Evolutionary conservation across 2,113 vertebrate genomes (phyloP).

Genomic region (Myotis davidii): DNA sequence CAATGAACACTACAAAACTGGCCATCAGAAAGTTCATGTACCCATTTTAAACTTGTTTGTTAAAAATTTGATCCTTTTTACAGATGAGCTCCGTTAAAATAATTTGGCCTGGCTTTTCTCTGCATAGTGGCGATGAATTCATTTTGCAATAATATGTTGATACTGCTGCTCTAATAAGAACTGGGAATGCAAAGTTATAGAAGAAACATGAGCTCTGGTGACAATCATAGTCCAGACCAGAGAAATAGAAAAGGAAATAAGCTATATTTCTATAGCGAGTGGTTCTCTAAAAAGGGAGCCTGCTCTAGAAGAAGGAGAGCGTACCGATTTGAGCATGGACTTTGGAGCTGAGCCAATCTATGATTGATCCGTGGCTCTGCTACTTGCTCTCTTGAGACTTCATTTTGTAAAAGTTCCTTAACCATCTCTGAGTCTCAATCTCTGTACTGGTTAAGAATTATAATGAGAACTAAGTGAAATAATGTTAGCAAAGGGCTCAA

Average conservation of each 20-base stretch:
- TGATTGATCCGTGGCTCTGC: not conserved
- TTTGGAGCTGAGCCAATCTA: not conserved
- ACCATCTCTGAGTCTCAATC: not conserved
- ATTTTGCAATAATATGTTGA: not conserved
- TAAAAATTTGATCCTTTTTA: conserved; percentile 1
- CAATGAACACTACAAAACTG: not conserved
- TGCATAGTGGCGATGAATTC: not conserved
- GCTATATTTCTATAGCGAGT: not conserved
- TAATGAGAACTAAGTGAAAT: not conserved
- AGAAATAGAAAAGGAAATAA: not conserved
- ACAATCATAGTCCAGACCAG: not conserved
- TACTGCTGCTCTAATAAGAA: not conserved
- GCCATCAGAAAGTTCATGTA: not conserved
- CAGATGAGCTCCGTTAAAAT: conserved; percentile 13
- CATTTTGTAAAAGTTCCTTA: not conserved
- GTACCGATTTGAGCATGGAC: not conserved
- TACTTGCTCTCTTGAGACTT: conserved; percentile 26
- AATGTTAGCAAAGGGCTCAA: not conserved
- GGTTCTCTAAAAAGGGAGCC: conserved; percentile 7
- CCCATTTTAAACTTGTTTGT: conserved; percentile 23
- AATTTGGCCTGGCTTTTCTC: not conserved
- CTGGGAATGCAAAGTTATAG: not conserved
- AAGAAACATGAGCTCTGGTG: conserved; percentile 6
- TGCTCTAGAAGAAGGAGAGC: not conserved
- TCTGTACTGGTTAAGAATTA: conserved; percentile 2